A percentile compares a stretch with the other conserved stretches of the same genome.
These are phyloP conservation scores for Ips nitidus DNA, from an alignment of 1,140 invertebrate genomes.

Conservation along the genomic window DNA sequence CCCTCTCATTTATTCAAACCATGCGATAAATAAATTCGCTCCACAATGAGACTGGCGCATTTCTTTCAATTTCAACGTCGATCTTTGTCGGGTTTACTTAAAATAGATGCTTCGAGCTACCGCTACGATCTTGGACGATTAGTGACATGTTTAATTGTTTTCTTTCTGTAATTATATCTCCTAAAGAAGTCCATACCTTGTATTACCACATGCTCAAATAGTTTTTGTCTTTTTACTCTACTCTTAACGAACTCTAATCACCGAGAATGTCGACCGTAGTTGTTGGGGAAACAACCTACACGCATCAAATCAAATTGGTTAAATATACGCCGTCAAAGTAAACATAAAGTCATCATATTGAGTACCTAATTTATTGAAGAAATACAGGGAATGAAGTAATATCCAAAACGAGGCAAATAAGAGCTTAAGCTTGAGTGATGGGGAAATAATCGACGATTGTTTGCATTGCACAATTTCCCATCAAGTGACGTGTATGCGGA, in stretches of 20 bases:
- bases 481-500: conserved; percentile 37
- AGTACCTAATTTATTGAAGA: conserved; percentile 28
- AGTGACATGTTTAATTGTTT: conserved; percentile 27
- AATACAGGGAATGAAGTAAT: conserved; percentile 29
- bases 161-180: conserved; percentile 6
- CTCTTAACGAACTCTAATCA: too few relatives aligned
- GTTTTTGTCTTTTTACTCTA: too few relatives aligned
- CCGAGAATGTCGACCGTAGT: too few relatives aligned
- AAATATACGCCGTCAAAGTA: neutral
- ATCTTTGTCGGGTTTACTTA: conserved; percentile 24
- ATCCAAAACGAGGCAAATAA: conserved; percentile 33
- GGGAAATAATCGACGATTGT: conserved; percentile 37
- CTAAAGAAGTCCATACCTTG: neutral
- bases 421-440: conserved; percentile 30
- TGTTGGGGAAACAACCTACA: too few relatives aligned
- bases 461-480: conserved; percentile 37
- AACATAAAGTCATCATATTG: conserved; percentile 16
- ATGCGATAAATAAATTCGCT: conserved; percentile 36
- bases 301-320: too few relatives aligned
- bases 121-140: conserved; percentile 16
- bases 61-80: conserved; percentile 34
- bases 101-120: conserved; percentile 18
- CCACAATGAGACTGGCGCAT: conserved; percentile 34
- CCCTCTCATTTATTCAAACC: conserved; percentile 35
- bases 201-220: neutral